Conservation (phyloP, 2,113 vertebrate genomes). For the Pongo abelii region DNA sequence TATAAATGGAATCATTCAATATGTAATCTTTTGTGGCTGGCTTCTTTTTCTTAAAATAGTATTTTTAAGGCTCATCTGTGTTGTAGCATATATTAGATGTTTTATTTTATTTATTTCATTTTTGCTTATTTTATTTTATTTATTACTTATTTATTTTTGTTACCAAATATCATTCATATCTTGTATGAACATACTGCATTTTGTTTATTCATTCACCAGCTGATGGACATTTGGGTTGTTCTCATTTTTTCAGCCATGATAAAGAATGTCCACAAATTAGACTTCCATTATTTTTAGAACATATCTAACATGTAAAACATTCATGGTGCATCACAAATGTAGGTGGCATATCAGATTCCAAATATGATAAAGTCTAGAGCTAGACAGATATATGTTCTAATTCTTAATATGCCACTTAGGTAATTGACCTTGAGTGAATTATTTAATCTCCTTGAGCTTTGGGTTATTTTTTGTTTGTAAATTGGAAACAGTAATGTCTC, state of each 20-base stretch:
- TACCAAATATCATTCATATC: not conserved
- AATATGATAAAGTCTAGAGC: not conserved
- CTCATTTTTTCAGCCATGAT: not conserved
- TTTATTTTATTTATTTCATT: too few relatives aligned
- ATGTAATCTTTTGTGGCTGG: not conserved
- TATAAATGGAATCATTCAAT: not conserved
- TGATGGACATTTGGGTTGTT: not conserved
- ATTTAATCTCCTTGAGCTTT: not conserved
- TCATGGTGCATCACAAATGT: not conserved
- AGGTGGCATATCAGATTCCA: not conserved
- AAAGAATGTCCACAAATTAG: not conserved
- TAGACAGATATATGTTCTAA: not conserved
- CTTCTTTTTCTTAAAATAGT: not conserved
- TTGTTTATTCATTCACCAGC: not conserved
- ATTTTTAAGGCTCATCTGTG: not conserved
- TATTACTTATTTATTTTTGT: not conserved
- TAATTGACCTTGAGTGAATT: not conserved
- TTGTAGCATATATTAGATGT: not conserved
- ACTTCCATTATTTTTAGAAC: not conserved
- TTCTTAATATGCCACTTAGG: not conserved
- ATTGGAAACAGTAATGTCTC: not conserved
- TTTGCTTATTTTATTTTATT: not conserved
- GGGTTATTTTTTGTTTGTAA: not conserved
- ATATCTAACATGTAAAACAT: not conserved
- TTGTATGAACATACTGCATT: not conserved